Evolutionary conservation across 2,888 invertebrate species (phyloP).

Genomic region (Nebria brevicollis): DNA sequence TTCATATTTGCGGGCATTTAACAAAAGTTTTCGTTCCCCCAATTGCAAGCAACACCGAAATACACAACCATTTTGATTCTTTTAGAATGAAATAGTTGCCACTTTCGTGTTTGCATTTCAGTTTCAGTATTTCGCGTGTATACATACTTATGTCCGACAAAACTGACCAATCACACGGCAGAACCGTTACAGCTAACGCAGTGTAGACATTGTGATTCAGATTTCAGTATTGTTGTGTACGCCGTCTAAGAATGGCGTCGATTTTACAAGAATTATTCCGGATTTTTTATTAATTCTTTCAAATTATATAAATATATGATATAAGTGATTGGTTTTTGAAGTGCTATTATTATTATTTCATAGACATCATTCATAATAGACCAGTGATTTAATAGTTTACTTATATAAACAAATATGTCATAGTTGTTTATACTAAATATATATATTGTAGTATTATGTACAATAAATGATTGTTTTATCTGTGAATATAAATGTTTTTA

Average conservation of each 20-base stretch:
- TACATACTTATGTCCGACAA: conserved; percentile 36
- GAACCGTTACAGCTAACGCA: conserved; percentile 22
- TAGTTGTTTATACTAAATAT: not conserved
- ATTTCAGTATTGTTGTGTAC: conserved; percentile 29
- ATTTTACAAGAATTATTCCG: not conserved
- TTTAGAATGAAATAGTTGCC: not conserved
- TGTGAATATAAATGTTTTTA: not conserved
- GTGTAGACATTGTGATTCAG: conserved; percentile 21
- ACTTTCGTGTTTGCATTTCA: not conserved
- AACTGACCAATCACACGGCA: conserved; percentile 40
- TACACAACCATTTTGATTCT: not conserved
- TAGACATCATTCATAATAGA: not conserved
- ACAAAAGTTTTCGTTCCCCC: not conserved
- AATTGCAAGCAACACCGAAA: not conserved
- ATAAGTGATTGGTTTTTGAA: not conserved
- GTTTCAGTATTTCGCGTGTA: conserved; percentile 19
- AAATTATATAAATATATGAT: not conserved
- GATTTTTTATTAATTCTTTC: not conserved
- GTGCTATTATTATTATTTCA: not conserved
- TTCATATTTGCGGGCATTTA: not conserved
- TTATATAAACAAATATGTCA: not conserved
- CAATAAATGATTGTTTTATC: not conserved
- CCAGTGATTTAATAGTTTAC: not conserved
- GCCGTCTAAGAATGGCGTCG: not conserved
- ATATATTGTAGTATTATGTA: not conserved